Conservation (phyloP, 2,113 vertebrate species). For the Galemys pyrenaicus region DNA sequence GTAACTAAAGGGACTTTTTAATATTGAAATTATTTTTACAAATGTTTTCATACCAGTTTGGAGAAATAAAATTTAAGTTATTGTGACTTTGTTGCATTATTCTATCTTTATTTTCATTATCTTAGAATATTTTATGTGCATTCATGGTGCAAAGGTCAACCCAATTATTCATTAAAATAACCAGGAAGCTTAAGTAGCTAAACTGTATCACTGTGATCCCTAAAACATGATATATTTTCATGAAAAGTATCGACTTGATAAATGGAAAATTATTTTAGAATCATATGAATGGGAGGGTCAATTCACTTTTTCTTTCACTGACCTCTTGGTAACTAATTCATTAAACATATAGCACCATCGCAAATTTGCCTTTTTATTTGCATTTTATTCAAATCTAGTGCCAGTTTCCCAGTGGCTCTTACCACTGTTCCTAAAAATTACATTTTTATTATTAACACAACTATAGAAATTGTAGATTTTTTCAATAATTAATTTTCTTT, state of each 20-base stretch:
- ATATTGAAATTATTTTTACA: slow-evolving; percentile 60
- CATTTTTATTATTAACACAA: neutral
- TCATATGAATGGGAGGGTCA: slow-evolving; percentile 16
- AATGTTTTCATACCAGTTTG: slow-evolving; percentile 46
- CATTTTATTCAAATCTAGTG: neutral
- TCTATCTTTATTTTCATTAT: slow-evolving; percentile 50
- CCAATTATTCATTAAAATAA: slow-evolving; percentile 69
- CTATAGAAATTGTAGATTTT: neutral
- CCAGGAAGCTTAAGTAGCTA: slow-evolving; percentile 52
- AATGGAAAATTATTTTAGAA: slow-evolving; percentile 56
- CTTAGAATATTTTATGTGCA: slow-evolving; percentile 64
- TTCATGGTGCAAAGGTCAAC: slow-evolving; percentile 41
- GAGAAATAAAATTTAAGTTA: slow-evolving; percentile 43
- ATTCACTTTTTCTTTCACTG: slow-evolving; percentile 48
- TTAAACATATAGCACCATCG: slow-evolving; percentile 10
- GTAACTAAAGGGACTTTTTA: slow-evolving; percentile 50
- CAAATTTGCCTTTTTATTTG: neutral
- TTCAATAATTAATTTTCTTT: neutral
- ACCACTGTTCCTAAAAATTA: neutral
- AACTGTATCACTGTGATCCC: slow-evolving; percentile 59
- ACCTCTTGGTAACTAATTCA: slow-evolving; percentile 58
- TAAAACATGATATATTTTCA: slow-evolving; percentile 62
- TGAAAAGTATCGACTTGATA: slow-evolving; percentile 59
- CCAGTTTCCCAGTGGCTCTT: neutral
- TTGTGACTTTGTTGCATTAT: slow-evolving; percentile 62